Evolutionary conservation across 1,140 invertebrate genomes (phyloP).

Genomic region (Neuroterus valhalla): DNA sequence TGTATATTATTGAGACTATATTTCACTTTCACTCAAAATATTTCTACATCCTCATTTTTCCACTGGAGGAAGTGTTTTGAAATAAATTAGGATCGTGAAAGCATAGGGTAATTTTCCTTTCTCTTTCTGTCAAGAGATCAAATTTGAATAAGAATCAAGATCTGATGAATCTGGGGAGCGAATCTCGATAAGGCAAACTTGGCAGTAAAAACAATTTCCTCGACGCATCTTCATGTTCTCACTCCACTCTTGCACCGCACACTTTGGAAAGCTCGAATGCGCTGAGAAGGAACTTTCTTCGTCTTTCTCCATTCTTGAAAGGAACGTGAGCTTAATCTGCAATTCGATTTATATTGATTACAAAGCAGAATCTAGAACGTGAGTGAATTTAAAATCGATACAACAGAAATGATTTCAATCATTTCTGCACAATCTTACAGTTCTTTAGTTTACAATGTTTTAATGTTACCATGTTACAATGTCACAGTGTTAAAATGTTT

Average conservation of each 20-base stretch:
- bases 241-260: not conserved
- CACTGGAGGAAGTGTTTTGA: no score
- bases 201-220: conserved; percentile 43
- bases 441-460: no score
- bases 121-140: no score
- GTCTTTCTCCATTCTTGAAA: conserved; percentile 25
- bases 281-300: conserved; percentile 13
- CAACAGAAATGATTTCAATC: conserved; percentile 4
- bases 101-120: no score
- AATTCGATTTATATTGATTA: conserved; percentile 48
- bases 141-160: conserved; percentile 17
- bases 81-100: no score
- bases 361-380: conserved; percentile 28
- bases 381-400: not conserved
- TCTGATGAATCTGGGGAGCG: conserved; percentile 38
- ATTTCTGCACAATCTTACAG: not conserved
- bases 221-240: conserved; percentile 1
- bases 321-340: conserved; percentile 37
- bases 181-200: conserved; percentile 43
- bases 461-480: no score
- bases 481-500: no score
- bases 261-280: not conserved
- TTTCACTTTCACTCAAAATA: no score
- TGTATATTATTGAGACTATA: no score
- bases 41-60: no score